Conservation (phyloP, 2,113 vertebrate genomes). For the Actenoides lindsayi region DNA sequence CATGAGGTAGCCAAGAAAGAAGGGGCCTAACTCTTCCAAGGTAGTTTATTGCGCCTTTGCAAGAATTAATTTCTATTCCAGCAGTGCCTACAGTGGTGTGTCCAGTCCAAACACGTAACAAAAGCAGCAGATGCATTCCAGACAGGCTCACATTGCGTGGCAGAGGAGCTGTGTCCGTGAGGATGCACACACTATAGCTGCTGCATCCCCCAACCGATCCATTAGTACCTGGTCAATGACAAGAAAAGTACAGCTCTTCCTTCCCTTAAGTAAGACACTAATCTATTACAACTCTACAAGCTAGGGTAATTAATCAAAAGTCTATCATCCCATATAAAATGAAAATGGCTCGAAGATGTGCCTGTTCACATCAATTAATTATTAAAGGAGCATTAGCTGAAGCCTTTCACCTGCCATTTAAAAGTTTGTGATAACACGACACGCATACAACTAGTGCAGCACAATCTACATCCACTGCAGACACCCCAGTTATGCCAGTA, state of each 20-base stretch:
- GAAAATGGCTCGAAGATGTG: constrained; percentile 64
- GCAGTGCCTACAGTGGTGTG: background rate
- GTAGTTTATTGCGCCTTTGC: background rate
- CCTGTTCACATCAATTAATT: constrained; percentile 66
- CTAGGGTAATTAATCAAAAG: constrained; percentile 68
- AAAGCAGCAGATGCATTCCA: background rate
- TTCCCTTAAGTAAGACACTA: constrained; percentile 35
- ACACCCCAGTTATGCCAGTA: background rate
- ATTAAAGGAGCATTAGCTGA: constrained; percentile 66
- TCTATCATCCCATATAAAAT: constrained; percentile 64
- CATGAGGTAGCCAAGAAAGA: background rate
- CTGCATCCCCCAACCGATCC: background rate
- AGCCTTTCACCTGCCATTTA: constrained; percentile 63
- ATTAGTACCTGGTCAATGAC: constrained; percentile 45
- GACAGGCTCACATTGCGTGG: background rate
- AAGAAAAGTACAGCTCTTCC: constrained; percentile 51
- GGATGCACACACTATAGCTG: background rate
- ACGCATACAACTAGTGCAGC: background rate
- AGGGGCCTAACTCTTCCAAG: background rate
- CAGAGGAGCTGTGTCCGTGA: background rate
- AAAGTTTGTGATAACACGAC: constrained; percentile 8
- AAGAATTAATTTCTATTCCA: background rate
- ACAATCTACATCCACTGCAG: background rate
- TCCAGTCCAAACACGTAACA: background rate
- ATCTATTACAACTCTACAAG: constrained; percentile 59